Conservation (phyloP, 1,140 invertebrate genomes). For the Cheumatopsyche charites region DNA sequence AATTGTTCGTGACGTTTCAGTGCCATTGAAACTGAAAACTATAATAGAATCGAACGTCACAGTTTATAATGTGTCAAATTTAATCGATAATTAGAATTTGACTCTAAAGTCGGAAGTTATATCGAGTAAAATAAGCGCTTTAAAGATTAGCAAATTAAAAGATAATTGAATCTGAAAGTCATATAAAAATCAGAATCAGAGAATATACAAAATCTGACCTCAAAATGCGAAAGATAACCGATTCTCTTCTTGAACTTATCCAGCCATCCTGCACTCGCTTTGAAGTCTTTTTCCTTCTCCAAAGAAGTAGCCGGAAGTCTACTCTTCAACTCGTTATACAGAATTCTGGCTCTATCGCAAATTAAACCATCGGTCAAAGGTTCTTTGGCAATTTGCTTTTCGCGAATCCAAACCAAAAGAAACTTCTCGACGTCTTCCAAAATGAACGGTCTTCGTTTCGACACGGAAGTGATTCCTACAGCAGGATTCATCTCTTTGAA, state of each 20-base stretch:
- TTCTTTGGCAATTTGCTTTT: conserved; percentile 43
- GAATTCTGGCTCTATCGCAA: conserved; percentile 43
- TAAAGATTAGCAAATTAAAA: too few species aligned
- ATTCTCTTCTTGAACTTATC: conserved; percentile 7
- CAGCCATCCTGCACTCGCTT: not conserved
- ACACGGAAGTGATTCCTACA: conserved; percentile 41
- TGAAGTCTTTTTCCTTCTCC: not conserved
- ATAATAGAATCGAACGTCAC: too few species aligned
- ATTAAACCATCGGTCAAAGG: conserved; percentile 41
- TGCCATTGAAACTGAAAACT: too few species aligned
- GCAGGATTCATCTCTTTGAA: conserved; percentile 41
- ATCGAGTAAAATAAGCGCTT: too few species aligned
- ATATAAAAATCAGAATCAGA: too few species aligned
- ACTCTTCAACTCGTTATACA: conserved; percentile 36
- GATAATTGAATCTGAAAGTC: too few species aligned
- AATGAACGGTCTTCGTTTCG: conserved; percentile 36
- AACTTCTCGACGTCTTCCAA: conserved; percentile 47
- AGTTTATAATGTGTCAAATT: too few species aligned
- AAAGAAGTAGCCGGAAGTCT: conserved; percentile 35
- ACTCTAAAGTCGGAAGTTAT: too few species aligned
- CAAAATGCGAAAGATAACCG: too few species aligned
- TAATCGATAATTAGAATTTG: too few species aligned
- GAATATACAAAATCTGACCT: too few species aligned
- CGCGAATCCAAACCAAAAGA: conserved; percentile 46
- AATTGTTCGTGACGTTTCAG: too few species aligned